A percentile compares a stretch with the other conserved stretches of the same genome.
Evolutionary conservation across 2,797 vertebrate species (phyloP).

Genomic region (Cynopterus sphinx): DNA sequence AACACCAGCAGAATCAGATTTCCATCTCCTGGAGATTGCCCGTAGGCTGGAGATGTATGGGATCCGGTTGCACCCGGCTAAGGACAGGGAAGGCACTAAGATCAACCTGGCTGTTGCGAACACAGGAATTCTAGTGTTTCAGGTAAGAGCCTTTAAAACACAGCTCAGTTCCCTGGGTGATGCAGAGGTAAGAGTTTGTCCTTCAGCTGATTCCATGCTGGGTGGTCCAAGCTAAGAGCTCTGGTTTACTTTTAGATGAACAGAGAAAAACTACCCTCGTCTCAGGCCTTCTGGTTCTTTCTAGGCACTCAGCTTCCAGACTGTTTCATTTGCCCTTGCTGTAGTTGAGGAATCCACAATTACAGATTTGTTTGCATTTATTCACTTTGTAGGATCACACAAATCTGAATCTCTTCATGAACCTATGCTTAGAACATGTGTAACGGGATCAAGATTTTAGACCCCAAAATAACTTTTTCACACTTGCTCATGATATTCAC

Average conservation of each 20-base stretch:
- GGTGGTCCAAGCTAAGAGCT: background rate
- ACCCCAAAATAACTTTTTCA: background rate
- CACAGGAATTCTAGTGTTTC: conserved; percentile 96
- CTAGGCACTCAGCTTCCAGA: background rate
- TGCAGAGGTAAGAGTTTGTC: background rate
- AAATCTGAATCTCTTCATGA: background rate
- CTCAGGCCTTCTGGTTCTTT: background rate
- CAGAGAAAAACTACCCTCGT: background rate
- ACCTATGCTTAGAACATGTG: background rate
- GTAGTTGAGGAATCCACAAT: background rate
- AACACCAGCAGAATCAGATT: conserved; percentile 97
- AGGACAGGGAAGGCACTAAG: conserved; percentile 95
- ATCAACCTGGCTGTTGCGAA: conserved; percentile 96
- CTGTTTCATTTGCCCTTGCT: background rate
- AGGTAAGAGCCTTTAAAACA: conserved; percentile 86
- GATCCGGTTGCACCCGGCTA: conserved; percentile 95
- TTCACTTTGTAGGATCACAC: background rate
- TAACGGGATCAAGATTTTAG: background rate
- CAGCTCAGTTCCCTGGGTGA: background rate
- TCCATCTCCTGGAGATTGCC: conserved; percentile 95
- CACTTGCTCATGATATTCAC: background rate
- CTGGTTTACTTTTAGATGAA: background rate
- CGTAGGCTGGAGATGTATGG: conserved; percentile 97
- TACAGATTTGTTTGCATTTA: background rate
- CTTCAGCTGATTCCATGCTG: background rate